phyloP scores from a whole-genome alignment of 2,113 vertebrate species.

The Ciconia boyciana region DNA sequence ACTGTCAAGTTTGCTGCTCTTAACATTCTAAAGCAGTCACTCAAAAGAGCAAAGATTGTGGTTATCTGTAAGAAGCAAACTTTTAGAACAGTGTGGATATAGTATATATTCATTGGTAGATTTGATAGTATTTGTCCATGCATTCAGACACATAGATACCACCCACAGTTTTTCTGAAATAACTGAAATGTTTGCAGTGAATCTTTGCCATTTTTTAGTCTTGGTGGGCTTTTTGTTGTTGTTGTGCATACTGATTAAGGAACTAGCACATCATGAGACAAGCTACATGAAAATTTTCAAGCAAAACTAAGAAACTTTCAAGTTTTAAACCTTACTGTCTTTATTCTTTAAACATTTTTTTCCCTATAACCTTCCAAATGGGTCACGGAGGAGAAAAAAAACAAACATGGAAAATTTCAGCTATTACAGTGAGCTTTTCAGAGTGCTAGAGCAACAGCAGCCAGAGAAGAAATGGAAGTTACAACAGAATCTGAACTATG shows the following conservation, averaged over 20 bases:
- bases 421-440: not conserved
- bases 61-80: not conserved
- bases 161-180: not conserved
- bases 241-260: not conserved
- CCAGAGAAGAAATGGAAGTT: not conserved
- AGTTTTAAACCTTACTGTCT: not conserved
- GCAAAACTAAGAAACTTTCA: not conserved
- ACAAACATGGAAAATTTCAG: not conserved
- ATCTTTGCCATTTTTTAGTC: not conserved
- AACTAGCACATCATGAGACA: not conserved
- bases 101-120: not conserved
- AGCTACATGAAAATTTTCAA: not conserved
- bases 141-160: not conserved
- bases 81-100: not conserved
- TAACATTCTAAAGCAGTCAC: not conserved
- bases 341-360: not conserved
- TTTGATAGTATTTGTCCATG: not conserved
- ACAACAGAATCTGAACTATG: not conserved
- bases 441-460: not conserved
- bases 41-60: not conserved
- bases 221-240: not conserved
- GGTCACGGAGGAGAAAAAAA: not conserved
- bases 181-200: not conserved
- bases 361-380: not conserved
- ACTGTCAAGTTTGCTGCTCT: not conserved